phyloP scores from a whole-genome alignment of 2,888 invertebrate genomes.

The Nemotelus nigrinus region DNA sequence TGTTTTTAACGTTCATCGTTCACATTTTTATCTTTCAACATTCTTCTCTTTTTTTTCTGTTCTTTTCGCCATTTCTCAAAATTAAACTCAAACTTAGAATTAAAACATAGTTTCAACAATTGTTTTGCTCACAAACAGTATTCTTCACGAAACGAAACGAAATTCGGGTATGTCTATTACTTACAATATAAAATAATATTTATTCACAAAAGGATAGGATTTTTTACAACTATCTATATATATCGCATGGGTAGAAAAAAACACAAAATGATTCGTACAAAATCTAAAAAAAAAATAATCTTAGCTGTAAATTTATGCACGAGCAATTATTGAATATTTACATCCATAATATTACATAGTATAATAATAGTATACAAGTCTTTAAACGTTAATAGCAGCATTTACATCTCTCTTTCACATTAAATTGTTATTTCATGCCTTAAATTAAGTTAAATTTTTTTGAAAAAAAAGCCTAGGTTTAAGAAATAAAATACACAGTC shows the following conservation, averaged over 20 bases:
- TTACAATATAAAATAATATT: too few species aligned
- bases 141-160: too few species aligned
- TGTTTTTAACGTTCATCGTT: neutral
- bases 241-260: neutral
- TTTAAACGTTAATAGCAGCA: neutral
- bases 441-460: slow-evolving; percentile 1
- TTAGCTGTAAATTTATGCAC: slow-evolving; percentile 1
- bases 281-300: slow-evolving; percentile 13
- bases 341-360: neutral
- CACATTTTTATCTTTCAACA: neutral
- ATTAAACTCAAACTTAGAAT: neutral
- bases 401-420: neutral
- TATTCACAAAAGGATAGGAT: neutral
- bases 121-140: too few species aligned
- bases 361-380: too few species aligned
- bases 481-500: too few species aligned
- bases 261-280: neutral
- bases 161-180: too few species aligned
- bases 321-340: slow-evolving; percentile 17
- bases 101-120: neutral
- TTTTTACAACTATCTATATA: slow-evolving; percentile 30
- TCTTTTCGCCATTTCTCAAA: neutral
- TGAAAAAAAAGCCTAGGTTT: too few species aligned
- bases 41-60: neutral
- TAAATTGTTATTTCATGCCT: too few species aligned